Conservation (phyloP, 1,140 invertebrate species). For the Orchestia grillus region DNA sequence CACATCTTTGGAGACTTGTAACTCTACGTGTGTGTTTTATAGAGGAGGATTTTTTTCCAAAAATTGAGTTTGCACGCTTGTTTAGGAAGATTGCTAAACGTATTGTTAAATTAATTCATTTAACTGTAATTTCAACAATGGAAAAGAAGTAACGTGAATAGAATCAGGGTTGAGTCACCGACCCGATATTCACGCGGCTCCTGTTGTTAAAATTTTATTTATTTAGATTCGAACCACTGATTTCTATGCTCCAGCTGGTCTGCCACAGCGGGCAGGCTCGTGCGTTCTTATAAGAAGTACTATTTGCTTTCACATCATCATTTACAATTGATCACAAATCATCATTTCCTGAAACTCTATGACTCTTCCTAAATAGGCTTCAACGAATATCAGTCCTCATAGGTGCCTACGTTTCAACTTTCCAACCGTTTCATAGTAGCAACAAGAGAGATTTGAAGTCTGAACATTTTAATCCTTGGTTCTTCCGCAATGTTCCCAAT, state of each 20-base stretch:
- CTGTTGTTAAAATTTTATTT: background rate
- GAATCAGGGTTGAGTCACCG: background rate
- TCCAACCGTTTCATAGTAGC: background rate
- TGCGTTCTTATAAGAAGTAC: background rate
- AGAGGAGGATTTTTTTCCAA: background rate
- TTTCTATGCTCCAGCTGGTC: no score
- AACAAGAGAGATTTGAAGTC: background rate
- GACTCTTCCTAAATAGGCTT: background rate
- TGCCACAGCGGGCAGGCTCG: background rate
- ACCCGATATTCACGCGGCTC: background rate
- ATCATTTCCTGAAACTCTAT: background rate
- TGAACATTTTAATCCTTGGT: background rate
- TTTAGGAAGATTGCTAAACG: background rate
- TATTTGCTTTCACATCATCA: background rate
- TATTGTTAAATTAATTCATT: background rate
- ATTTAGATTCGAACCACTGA: background rate
- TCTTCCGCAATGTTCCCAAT: background rate
- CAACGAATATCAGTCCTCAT: background rate
- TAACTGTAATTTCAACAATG: background rate
- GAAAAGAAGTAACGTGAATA: background rate
- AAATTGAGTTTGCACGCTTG: background rate
- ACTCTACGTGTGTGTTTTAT: background rate
- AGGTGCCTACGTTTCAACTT: background rate
- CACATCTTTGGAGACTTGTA: background rate
- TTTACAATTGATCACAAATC: background rate